Base-by-base conservation (phyloP, 2,113 vertebrate genomes). In the Vicugna pacos region DNA sequence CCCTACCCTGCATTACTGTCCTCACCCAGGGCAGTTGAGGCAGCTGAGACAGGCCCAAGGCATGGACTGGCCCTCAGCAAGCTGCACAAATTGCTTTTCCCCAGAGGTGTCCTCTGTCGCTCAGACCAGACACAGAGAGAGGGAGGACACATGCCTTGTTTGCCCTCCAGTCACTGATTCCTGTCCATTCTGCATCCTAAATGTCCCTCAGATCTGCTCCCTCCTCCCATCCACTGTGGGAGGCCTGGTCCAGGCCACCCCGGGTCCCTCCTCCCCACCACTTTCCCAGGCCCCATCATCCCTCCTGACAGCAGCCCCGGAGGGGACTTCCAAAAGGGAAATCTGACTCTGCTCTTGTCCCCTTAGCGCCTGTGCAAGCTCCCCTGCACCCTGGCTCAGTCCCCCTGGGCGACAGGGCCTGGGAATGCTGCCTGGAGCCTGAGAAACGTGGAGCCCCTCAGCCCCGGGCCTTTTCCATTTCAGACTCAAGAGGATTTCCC, bases 311-410 rank as follows among this genome's bases (percentile, higher is more conserved):
- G 48, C 73, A 46, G 52, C 13, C 30, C 56, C 1, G 1, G 28
- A 85, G 91, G 93, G 91, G 85, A 93, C 93, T 97, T 95, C 85
- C 50, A 4, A 62, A 79, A 86, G 91, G 85, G 95, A 97, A 91
- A 75, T 89, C n/a, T 30, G 62, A 65, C 35, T 60, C 77, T 95
- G 85, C 30, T 56, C 54, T 84, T 17, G 13, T 16, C 65, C 94
- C 85, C 48, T 77, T 6, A 1, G 93, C 12, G 56, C 20, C 77
- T 5, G 12, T 62, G 60, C n/a, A 3, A 8, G 52, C 84, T 73
- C 35, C 88, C 50, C 32, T 67, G 62, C 13, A 15, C 90, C 83
- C 67, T 65, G 69, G 32, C 76, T 88, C 22, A 5, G 46, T 30
- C 65, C 67, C 62, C 46, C 19, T 17, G 38, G 91, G 50, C 1